Evolutionary conservation across 2,888 invertebrate genomes (phyloP).

Genomic region (Eupithecia subumbrata): DNA sequence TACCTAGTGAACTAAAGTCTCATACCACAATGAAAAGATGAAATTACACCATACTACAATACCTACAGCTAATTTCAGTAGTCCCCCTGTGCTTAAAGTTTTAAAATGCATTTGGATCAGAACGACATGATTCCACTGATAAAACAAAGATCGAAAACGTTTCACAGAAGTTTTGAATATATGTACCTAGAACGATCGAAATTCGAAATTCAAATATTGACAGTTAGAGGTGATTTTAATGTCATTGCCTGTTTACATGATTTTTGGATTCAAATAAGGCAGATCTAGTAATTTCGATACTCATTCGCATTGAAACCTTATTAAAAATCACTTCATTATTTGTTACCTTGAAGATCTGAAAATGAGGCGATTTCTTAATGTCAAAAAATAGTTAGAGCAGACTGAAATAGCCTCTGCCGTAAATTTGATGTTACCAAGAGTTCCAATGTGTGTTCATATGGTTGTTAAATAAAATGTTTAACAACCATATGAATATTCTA

Average conservation of each 20-base stretch:
- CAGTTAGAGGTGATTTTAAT: constrained; percentile 55
- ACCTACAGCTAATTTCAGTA: not conserved
- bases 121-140: constrained; percentile 17
- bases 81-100: constrained; percentile 10
- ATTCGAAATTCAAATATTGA: constrained; percentile 65
- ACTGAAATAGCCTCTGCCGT: too few species aligned
- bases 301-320: not conserved
- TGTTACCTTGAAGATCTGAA: not conserved
- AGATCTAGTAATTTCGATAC: not conserved
- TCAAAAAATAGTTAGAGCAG: too few species aligned
- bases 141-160: constrained; percentile 48
- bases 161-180: constrained; percentile 60
- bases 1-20: not conserved
- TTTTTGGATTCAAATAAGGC: constrained; percentile 1
- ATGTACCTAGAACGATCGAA: constrained; percentile 61
- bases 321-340: not conserved
- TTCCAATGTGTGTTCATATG: too few species aligned
- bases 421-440: too few species aligned
- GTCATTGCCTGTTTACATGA: constrained; percentile 8
- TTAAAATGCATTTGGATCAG: constrained; percentile 27
- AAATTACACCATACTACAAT: not conserved
- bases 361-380: not conserved
- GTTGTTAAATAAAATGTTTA: too few species aligned
- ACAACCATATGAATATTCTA: too few species aligned
- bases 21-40: not conserved